Percentiles rank a stretch among this genome's conserved stretches.
Conservation (phyloP, 2,888 invertebrate species). For the Rosalia funebris region DNA sequence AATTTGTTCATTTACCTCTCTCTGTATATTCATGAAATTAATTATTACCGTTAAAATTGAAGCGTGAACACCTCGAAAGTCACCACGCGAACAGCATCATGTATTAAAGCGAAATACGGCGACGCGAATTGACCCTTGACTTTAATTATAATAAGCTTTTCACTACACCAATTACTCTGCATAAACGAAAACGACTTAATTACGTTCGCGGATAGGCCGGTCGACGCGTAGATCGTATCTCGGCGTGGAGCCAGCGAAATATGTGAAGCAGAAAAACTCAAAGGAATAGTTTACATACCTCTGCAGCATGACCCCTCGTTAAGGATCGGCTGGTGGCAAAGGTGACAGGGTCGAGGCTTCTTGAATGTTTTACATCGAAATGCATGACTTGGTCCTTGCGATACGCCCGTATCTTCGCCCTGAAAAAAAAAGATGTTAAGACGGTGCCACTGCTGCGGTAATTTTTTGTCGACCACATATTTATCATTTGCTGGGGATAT, state of each 20-base stretch:
- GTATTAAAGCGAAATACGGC: too few relatives aligned
- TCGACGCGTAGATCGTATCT: constrained; percentile 20
- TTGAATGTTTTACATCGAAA: constrained; percentile 81
- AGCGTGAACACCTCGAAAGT: too few relatives aligned
- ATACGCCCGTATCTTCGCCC: constrained; percentile 70
- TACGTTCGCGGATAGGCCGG: constrained; percentile 10
- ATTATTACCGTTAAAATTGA: too few relatives aligned
- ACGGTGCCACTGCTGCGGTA: too few relatives aligned
- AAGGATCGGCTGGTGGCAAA: constrained; percentile 81
- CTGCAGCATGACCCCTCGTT: constrained; percentile 80
- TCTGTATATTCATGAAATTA: too few relatives aligned
- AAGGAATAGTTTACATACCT: constrained; percentile 67
- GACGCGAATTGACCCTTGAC: constrained; percentile 9
- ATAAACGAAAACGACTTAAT: constrained; percentile 25
- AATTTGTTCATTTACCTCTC: too few relatives aligned
- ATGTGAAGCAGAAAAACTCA: constrained; percentile 15
- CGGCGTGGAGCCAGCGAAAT: not conserved
- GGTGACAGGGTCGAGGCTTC: constrained; percentile 80
- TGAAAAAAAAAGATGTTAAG: constrained; percentile 61
- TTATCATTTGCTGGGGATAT: too few relatives aligned
- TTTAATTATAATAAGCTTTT: constrained; percentile 1
- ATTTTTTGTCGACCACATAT: too few relatives aligned
- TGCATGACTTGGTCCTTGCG: constrained; percentile 75
- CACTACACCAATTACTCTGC: not conserved
- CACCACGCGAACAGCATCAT: too few relatives aligned